These are phyloP conservation scores for Malacoctenus gilli DNA, from an alignment of 2,797 vertebrate species.

Conservation along the genomic window DNA sequence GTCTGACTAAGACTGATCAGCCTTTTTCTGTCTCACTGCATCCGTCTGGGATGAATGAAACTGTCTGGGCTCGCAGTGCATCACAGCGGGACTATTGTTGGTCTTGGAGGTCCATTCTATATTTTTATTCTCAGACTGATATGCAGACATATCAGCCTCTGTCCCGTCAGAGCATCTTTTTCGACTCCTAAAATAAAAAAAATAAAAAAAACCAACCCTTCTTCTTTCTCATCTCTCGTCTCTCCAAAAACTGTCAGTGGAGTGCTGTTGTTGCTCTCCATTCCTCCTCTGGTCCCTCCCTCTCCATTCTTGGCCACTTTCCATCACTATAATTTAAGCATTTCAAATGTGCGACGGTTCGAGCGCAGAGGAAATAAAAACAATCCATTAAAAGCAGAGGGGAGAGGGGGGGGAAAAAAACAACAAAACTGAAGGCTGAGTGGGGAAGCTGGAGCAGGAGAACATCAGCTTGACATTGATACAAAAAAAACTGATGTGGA, in stretches of 20 bases:
- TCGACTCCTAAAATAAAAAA: conserved; percentile 30
- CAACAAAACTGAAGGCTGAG: conserved; percentile 31
- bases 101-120: conserved; percentile 5
- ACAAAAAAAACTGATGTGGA: conserved; percentile 52
- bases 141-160: conserved; percentile 23
- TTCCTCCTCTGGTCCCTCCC: conserved; percentile 23
- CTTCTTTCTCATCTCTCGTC: conserved; percentile 13
- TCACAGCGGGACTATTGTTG: conserved; percentile 12
- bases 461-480: conserved; percentile 56
- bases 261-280: conserved; percentile 15
- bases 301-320: conserved; percentile 35
- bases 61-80: conserved; percentile 2
- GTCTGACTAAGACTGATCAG: background rate
- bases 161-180: conserved; percentile 16
- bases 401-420: background rate
- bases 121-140: conserved; percentile 15
- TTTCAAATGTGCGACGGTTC: conserved; percentile 43
- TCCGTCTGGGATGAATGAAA: conserved; percentile 1
- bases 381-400: conserved; percentile 38
- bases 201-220: too few relatives aligned
- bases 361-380: conserved; percentile 35
- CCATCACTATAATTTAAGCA: conserved; percentile 52
- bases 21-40: background rate
- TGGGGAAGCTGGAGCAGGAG: conserved; percentile 27
- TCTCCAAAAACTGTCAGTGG: conserved; percentile 27